These are phyloP conservation scores for Athene cunicularia DNA, from an alignment of 2,113 vertebrate species.

Conservation along the genomic window DNA sequence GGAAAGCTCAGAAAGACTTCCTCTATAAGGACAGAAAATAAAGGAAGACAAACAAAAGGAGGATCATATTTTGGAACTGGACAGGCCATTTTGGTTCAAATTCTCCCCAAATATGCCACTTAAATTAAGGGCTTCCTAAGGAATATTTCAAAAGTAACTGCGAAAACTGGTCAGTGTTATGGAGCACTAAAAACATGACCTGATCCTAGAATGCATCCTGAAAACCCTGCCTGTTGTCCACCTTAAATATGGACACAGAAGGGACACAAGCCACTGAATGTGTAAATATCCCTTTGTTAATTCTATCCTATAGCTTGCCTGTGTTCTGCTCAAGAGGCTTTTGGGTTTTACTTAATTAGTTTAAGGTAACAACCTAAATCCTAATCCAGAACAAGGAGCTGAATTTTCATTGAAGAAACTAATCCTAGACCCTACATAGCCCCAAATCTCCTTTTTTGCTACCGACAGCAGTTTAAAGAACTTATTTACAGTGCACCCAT, in stretches of 20 bases:
- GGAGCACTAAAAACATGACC: background rate
- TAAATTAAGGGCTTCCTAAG: background rate
- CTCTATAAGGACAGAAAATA: background rate
- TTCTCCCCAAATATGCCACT: background rate
- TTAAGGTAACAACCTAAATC: conserved; percentile 7
- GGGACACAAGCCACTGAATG: rapidly evolving
- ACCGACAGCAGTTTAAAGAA: conserved; percentile 25
- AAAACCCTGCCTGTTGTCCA: background rate
- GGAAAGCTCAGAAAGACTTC: background rate
- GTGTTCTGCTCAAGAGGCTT: background rate
- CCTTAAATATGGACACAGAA: background rate
- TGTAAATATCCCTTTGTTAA: background rate
- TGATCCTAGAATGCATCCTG: background rate
- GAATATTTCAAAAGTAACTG: background rate
- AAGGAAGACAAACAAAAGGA: background rate
- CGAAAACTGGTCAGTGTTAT: background rate
- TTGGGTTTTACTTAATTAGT: conserved; percentile 5
- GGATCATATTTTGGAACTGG: background rate
- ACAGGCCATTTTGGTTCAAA: background rate
- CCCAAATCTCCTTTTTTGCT: conserved; percentile 22
- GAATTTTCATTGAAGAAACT: conserved; percentile 5
- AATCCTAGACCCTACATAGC: background rate
- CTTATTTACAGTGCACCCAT: conserved; percentile 8
- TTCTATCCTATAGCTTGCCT: background rate
- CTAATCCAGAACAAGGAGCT: conserved; percentile 9